A percentile compares a stretch with the other conserved stretches of the same genome.
Evolutionary conservation across 2,888 invertebrate species (phyloP).

Genomic region (Linyphia triangularis): DNA sequence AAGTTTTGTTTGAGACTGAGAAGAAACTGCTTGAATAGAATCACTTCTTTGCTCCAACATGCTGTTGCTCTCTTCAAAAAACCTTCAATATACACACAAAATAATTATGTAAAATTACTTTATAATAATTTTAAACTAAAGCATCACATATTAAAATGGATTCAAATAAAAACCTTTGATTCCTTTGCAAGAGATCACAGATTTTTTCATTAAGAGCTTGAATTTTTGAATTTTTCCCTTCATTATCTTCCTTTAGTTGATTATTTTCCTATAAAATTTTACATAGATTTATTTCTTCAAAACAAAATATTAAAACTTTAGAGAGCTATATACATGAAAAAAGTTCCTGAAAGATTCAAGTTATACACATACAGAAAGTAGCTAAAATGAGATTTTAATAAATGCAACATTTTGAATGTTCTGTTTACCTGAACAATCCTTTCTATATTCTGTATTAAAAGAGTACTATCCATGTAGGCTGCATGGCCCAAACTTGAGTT

Average conservation of each 20-base stretch:
- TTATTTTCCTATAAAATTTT: conserved; percentile 76
- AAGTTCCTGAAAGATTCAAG: no score
- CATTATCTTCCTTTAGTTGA: conserved; percentile 75
- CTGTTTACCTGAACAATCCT: conserved; percentile 70
- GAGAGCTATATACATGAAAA: no score
- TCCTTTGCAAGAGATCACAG: conserved; percentile 76
- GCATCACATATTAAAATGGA: not conserved
- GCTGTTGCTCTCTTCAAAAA: conserved; percentile 73
- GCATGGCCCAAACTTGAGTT: not conserved
- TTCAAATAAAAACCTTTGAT: conserved; percentile 64
- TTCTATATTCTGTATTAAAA: conserved; percentile 75
- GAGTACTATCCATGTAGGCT: conserved; percentile 72
- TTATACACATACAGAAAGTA: no score
- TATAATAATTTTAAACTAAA: no score
- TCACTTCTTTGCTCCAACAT: conserved; percentile 70
- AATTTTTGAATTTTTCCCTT: conserved; percentile 75
- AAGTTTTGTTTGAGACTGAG: conserved; percentile 65
- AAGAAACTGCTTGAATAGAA: conserved; percentile 47
- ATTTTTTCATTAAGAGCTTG: conserved; percentile 76
- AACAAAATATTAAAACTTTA: not conserved
- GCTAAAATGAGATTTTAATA: no score
- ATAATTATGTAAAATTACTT: no score
- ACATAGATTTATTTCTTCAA: no score
- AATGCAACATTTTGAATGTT: not conserved
- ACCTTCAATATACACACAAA: conserved; percentile 32